These are phyloP conservation scores for Trilocha varians DNA, from an alignment of 2,888 invertebrate genomes.

Conservation along the genomic window DNA sequence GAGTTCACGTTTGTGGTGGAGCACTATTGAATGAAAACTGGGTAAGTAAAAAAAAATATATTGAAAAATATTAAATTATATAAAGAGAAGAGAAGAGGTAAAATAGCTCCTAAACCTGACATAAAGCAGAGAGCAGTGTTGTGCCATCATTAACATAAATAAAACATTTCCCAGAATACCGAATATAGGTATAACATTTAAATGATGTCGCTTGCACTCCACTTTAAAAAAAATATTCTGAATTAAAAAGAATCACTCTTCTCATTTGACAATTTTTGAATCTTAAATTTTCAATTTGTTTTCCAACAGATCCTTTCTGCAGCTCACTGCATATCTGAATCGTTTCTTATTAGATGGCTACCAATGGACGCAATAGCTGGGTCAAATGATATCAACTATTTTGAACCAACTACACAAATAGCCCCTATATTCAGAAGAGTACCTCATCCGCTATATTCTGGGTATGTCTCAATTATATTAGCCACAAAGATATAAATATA, in stretches of 20 bases:
- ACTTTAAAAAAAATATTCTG: too few species aligned
- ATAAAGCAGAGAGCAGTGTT: too few species aligned
- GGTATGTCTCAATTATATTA: conserved; percentile 33
- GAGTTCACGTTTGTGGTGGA: conserved; percentile 56
- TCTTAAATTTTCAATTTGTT: not conserved
- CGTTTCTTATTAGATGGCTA: conserved; percentile 43
- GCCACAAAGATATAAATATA: too few species aligned
- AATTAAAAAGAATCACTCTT: too few species aligned
- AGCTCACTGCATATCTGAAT: conserved; percentile 53
- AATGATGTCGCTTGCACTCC: too few species aligned
- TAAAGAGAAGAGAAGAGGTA: too few species aligned
- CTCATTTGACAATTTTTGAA: conserved; percentile 1
- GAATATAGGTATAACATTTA: too few species aligned
- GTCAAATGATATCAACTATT: conserved; percentile 44
- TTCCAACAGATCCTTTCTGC: conserved; percentile 52
- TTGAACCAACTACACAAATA: conserved; percentile 44
- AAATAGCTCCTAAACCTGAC: too few species aligned
- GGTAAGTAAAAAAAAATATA: conserved; percentile 29
- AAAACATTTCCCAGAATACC: too few species aligned
- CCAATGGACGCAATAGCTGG: conserved; percentile 62
- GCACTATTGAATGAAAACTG: conserved; percentile 52
- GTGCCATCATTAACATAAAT: too few species aligned
- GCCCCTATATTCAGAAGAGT: conserved; percentile 38
- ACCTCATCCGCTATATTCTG: conserved; percentile 56
- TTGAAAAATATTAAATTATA: not conserved